Evolutionary conservation across 2,888 invertebrate species (phyloP), one percentile per base, ranked within the genome.

Genomic region (Sarcophaga subvicina): DNA sequence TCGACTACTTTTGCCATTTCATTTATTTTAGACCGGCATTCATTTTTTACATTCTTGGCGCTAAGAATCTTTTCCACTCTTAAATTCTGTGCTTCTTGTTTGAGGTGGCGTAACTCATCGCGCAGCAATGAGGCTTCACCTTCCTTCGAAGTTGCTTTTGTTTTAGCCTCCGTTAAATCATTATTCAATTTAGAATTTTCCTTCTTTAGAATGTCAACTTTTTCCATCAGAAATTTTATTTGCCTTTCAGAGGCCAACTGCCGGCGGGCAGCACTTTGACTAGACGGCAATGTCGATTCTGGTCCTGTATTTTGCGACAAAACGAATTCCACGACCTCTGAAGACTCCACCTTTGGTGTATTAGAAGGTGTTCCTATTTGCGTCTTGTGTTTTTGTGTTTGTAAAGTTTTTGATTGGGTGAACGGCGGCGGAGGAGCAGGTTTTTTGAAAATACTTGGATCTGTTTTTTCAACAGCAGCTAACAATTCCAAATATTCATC

Each of bases 91-190:
- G 93, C 89, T 82, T 92, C 90, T 60, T 92, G 92, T 27, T 92
- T 91, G n/a, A 92, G 85, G 69, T 93, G 91, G 4, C 90, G 91
- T 17, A 93, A 88, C 72, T 93, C 93, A 85, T 92, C 91, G 2
- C 93, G 92, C 3, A 93, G 89, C 63, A 93, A 72, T 6, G 90
- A 89, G 17, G 92, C 91, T 90, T 93, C 93, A 2, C 93, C 93
- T 47, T 91, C 90, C 66, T 91, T 93, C 69, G 89, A 89, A 11
- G 89, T 89, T 62, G 90, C 89, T 83, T 90, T 91, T 6, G 89
- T 89, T 54, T 90, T 91, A 37, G 90, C 88, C 0, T 92, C 91
- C 3, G 88, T 82, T 3, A 93, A 80, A 79, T 92, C 91, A 4
- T 90, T 91, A 25, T 87, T 87, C 17, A 93, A 83, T 72, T 92